A percentile compares a stretch with the other conserved stretches of the same genome.
phyloP scores from a whole-genome alignment of 2,888 invertebrate genomes.

The Caenorhabditis uteleia region DNA sequence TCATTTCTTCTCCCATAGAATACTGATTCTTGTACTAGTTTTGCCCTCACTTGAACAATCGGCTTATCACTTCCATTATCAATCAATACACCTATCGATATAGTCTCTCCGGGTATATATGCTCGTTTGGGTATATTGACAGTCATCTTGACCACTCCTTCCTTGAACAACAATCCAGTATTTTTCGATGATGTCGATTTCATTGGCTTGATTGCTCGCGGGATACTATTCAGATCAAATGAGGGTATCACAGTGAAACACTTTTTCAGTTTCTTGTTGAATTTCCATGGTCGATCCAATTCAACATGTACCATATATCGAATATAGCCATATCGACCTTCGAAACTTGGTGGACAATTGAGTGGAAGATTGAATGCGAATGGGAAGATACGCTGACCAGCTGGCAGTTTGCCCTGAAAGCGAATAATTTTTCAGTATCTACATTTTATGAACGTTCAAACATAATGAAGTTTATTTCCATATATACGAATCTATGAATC shows the following conservation, averaged over 20 bases:
- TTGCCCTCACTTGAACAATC: neutral
- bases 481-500: no score
- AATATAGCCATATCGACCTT: slow-evolving; percentile 21
- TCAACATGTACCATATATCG: slow-evolving; percentile 28
- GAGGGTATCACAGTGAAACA: slow-evolving; percentile 21
- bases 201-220: slow-evolving; percentile 23
- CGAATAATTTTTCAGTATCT: no score
- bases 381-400: slow-evolving; percentile 15
- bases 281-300: slow-evolving; percentile 31
- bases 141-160: slow-evolving; percentile 20
- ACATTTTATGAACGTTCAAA: no score
- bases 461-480: no score
- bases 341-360: slow-evolving; percentile 29
- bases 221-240: slow-evolving; percentile 28
- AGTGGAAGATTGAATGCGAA: slow-evolving; percentile 18
- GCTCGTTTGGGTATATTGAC: slow-evolving; percentile 8
- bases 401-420: no score
- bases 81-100: neutral
- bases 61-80: neutral
- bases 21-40: slow-evolving; percentile 7
- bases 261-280: slow-evolving; percentile 18
- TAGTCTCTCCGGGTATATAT: slow-evolving; percentile 2
- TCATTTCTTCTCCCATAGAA: slow-evolving; percentile 11
- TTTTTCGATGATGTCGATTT: slow-evolving; percentile 15
- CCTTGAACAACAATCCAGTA: slow-evolving; percentile 13